Percentiles rank a stretch among this genome's conserved stretches.
Conservation (phyloP, 64 coral and sea anemone genomes). For the Montipora cactus region DNA sequence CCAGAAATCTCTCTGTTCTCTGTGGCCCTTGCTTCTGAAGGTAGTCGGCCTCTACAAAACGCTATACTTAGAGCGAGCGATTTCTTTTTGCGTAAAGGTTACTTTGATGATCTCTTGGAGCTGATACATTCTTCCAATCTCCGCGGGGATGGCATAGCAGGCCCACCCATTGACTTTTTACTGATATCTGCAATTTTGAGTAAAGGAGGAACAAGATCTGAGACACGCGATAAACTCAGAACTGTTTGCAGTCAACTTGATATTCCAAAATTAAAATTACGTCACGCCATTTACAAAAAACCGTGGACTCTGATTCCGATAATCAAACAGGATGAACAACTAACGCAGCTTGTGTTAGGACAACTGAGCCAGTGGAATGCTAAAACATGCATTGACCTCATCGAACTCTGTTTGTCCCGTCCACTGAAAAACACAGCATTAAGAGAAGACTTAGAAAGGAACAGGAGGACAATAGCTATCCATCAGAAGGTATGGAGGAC, state of each 20-base stretch:
- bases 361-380: conserved; percentile 82
- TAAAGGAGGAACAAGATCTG: conserved; percentile 61
- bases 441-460: conserved; percentile 66
- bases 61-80: conserved; percentile 79
- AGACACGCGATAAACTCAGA: conserved; percentile 33
- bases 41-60: conserved; percentile 62
- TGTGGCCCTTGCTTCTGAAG: conserved; percentile 75
- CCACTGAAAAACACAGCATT: conserved; percentile 59
- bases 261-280: conserved; percentile 71
- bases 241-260: conserved; percentile 37
- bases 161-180: conserved; percentile 76
- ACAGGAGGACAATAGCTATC: conserved; percentile 74
- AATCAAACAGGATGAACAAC: conserved; percentile 74
- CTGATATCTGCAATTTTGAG: conserved; percentile 82
- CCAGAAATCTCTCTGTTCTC: conserved; percentile 74
- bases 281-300: conserved; percentile 76
- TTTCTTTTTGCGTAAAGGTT: conserved; percentile 75
- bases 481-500: conserved; percentile 73
- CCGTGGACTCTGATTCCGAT: conserved; percentile 80
- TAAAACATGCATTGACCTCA: conserved; percentile 66
- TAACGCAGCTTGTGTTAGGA: conserved; percentile 71
- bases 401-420: conserved; percentile 76
- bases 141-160: conserved; percentile 55
- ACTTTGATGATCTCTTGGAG: conserved; percentile 85
- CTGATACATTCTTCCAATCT: conserved; percentile 77